phyloP scores from a whole-genome alignment of 2,888 invertebrate species.

The Nymphalis polychloros region DNA sequence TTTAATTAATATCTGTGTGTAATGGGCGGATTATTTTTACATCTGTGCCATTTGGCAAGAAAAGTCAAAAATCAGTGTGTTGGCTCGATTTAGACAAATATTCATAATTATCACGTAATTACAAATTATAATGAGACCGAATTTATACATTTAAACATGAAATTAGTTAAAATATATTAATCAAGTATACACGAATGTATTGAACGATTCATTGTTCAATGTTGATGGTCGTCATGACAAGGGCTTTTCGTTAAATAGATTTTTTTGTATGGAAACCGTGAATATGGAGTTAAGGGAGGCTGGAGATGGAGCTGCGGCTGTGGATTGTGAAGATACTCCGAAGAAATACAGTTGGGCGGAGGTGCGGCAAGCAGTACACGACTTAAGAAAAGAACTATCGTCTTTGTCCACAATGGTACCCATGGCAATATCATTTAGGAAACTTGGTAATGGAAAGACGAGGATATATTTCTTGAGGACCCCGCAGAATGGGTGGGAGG shows the following conservation, averaged over 20 bases:
- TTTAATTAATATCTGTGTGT: slow-evolving; percentile 26
- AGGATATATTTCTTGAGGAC: slow-evolving; percentile 95
- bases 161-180: slow-evolving; percentile 52
- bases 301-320: slow-evolving; percentile 73
- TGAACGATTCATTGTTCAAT: slow-evolving; percentile 32
- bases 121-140: slow-evolving; percentile 50
- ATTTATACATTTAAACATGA: slow-evolving; percentile 49
- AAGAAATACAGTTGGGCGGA: slow-evolving; percentile 88
- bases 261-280: slow-evolving; percentile 54
- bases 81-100: slow-evolving; percentile 59
- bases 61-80: slow-evolving; percentile 66
- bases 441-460: slow-evolving; percentile 88
- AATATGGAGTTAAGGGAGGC: slow-evolving; percentile 76
- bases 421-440: slow-evolving; percentile 90
- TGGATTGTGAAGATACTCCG: slow-evolving; percentile 63
- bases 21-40: slow-evolving; percentile 36
- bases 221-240: slow-evolving; percentile 57
- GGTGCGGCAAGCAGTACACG: slow-evolving; percentile 89
- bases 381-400: slow-evolving; percentile 89
- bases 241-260: slow-evolving; percentile 44
- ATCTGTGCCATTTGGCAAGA: slow-evolving; percentile 56
- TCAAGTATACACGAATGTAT: slow-evolving; percentile 34
- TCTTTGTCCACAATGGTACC: slow-evolving; percentile 91
- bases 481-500: slow-evolving; percentile 94
- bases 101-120: slow-evolving; percentile 49